These are phyloP conservation scores for Anarhynchus alexandrinus DNA, from an alignment of 2,113 vertebrate genomes.

Conservation along the genomic window DNA sequence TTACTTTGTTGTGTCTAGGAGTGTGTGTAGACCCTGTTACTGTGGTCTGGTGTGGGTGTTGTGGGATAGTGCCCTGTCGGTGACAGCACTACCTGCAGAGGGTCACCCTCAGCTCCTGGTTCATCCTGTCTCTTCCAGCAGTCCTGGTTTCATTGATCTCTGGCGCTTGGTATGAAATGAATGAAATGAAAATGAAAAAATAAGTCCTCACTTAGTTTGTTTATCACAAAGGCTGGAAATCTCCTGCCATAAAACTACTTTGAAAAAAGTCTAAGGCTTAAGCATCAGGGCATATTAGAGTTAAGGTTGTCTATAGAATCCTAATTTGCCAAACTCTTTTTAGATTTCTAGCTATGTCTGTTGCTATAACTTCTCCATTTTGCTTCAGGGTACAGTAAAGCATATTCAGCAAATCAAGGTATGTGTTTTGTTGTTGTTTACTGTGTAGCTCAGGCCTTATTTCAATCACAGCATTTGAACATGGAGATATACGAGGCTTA, in stretches of 20 bases:
- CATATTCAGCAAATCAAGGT: background rate
- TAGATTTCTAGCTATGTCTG: background rate
- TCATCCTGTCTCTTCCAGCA: background rate
- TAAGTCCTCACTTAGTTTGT: background rate
- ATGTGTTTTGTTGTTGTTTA: background rate
- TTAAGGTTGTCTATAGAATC: background rate
- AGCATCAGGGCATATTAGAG: background rate
- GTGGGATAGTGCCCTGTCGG: too few species aligned
- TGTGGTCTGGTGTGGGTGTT: background rate
- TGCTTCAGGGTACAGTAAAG: rapidly evolving
- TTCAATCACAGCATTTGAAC: background rate
- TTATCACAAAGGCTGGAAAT: background rate
- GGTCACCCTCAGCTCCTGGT: background rate
- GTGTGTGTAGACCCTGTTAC: background rate
- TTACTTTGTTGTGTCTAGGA: background rate
- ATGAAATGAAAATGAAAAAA: too few species aligned
- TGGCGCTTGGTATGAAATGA: background rate
- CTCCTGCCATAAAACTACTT: background rate
- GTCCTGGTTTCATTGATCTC: background rate
- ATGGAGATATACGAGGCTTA: background rate
- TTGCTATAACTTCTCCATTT: background rate
- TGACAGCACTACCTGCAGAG: background rate
- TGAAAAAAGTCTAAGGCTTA: background rate
- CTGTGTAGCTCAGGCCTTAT: background rate
- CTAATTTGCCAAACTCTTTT: background rate